phyloP scores from a whole-genome alignment of 1,140 invertebrate genomes.

The Temnothorax longispinosus region DNA sequence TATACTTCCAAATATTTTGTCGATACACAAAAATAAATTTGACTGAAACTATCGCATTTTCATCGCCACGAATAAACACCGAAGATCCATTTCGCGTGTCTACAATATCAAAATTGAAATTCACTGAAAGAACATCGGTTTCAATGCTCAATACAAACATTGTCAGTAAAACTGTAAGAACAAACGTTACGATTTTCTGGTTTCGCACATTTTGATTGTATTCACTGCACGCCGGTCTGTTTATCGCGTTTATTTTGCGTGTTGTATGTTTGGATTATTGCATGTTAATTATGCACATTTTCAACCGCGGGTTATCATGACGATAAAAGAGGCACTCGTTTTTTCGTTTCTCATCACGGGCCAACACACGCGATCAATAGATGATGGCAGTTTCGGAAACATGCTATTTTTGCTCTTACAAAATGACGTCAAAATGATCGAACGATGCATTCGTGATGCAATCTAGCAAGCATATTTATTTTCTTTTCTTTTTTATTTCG shows the following conservation, averaged over 20 bases:
- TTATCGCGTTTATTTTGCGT: background rate
- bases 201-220: conserved; percentile 3
- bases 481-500: background rate
- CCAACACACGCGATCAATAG: conserved; percentile 49
- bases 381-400: background rate
- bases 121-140: conserved; percentile 8
- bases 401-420: background rate
- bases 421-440: conserved; percentile 15
- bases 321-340: conserved; percentile 41
- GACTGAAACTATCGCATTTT: background rate
- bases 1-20: background rate
- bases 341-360: conserved; percentile 33
- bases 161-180: conserved; percentile 15
- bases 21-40: background rate
- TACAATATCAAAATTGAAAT: conserved; percentile 37
- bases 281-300: conserved; percentile 61
- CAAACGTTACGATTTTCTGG: conserved; percentile 7
- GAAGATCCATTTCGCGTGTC: conserved; percentile 12
- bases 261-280: conserved; percentile 12
- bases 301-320: conserved; percentile 46
- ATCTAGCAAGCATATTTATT: conserved; percentile 15
- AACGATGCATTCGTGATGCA: background rate
- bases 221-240: background rate
- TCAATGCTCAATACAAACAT: conserved; percentile 16
- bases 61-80: conserved; percentile 29